Evolutionary conservation across 2,888 invertebrate species (phyloP).

Genomic region (Siphlonurus alternatus): DNA sequence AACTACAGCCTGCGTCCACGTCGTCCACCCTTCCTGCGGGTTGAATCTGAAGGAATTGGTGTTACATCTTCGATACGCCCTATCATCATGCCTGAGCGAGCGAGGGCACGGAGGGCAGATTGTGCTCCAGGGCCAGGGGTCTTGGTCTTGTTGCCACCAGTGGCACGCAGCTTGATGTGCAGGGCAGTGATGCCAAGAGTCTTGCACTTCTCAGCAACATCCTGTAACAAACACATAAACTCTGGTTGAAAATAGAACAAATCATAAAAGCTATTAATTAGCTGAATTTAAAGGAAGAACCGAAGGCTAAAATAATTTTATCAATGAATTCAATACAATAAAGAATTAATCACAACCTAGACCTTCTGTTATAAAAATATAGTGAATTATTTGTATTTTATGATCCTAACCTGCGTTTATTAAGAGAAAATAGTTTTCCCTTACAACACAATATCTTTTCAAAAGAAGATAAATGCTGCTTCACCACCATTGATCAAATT

Average conservation of each 20-base stretch:
- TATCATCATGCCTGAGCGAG: constrained; percentile 98
- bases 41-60: constrained; percentile 97
- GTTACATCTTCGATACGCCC: constrained; percentile 99
- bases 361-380: too few species aligned
- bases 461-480: too few species aligned
- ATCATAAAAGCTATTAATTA: not conserved
- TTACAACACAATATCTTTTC: too few species aligned
- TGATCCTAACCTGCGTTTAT: too few species aligned
- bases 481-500: too few species aligned
- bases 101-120: constrained; percentile 93
- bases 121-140: constrained; percentile 98
- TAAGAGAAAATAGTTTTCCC: too few species aligned
- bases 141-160: constrained; percentile 97
- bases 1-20: constrained; percentile 94
- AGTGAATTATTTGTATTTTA: too few species aligned
- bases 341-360: too few species aligned
- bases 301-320: too few species aligned
- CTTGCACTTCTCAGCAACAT: constrained; percentile 98
- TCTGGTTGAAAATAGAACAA: constrained; percentile 6
- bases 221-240: constrained; percentile 33
- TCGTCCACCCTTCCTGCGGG: constrained; percentile 98
- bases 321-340: too few species aligned
- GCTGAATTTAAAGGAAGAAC: not conserved
- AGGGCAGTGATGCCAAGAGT: constrained; percentile 91
- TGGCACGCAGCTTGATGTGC: constrained; percentile 95